phyloP scores from a whole-genome alignment of 2,797 vertebrate genomes.

The Chelon auratus region DNA sequence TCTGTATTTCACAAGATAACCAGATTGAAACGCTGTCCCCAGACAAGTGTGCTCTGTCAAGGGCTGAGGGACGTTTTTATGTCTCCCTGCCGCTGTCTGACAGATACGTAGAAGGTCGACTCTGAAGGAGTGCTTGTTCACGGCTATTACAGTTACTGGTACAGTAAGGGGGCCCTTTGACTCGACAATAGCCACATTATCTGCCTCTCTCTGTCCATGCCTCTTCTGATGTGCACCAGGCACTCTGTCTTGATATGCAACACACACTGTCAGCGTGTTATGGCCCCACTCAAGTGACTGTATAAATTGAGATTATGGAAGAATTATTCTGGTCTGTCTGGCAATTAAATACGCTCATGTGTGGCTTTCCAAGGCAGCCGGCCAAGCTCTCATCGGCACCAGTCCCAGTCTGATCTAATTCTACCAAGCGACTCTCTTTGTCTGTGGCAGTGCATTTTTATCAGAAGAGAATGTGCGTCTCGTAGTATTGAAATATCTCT shows the following conservation, averaged over 20 bases:
- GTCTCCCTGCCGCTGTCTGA: constrained; percentile 59
- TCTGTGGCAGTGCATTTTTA: constrained; percentile 85
- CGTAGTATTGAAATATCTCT: constrained; percentile 73
- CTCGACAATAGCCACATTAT: constrained; percentile 76
- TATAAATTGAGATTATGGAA: constrained; percentile 86
- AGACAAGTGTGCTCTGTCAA: constrained; percentile 74
- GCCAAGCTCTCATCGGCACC: constrained; percentile 91
- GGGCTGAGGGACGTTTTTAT: constrained; percentile 66
- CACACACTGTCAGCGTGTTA: constrained; percentile 76
- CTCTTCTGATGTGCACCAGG: constrained; percentile 62
- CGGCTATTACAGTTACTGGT: constrained; percentile 60
- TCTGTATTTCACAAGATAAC: constrained; percentile 76
- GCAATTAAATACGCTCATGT: constrained; percentile 92
- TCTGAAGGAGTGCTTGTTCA: constrained; percentile 72
- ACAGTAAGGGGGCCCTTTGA: constrained; percentile 59
- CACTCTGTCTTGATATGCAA: constrained; percentile 70
- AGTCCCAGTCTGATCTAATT: constrained; percentile 88
- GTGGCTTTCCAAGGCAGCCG: constrained; percentile 90
- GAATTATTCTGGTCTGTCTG: constrained; percentile 92
- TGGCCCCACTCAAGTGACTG: constrained; percentile 74
- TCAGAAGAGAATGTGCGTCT: constrained; percentile 85
- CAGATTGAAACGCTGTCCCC: constrained; percentile 63
- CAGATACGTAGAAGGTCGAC: constrained; percentile 49
- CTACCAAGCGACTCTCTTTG: constrained; percentile 85
- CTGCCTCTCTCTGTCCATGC: constrained; percentile 46